Percentiles rank a stretch among this genome's conserved stretches.
These are phyloP conservation scores for Lophochroa leadbeateri DNA, from an alignment of 2,113 vertebrate species.

Conservation along the genomic window DNA sequence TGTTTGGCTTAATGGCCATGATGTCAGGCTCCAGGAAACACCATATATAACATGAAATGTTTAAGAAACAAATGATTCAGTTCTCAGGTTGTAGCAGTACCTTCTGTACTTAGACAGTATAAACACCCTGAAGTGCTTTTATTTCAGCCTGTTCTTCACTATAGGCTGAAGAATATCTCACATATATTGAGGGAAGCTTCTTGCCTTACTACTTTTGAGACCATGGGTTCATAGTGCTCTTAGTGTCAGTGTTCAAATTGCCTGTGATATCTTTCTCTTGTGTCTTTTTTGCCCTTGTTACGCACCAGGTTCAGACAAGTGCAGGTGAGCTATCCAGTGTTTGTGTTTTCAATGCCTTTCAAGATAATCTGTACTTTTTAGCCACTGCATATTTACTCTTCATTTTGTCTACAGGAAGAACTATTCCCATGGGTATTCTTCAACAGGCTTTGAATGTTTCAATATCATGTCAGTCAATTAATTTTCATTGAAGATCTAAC, in stretches of 20 bases:
- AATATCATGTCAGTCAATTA: slow-evolving; percentile 28
- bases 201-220: neutral
- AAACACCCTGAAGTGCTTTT: neutral
- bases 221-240: neutral
- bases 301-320: neutral
- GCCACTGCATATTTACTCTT: neutral
- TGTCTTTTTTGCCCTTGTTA: neutral
- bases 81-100: neutral
- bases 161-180: neutral
- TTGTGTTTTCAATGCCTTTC: neutral
- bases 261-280: neutral
- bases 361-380: neutral
- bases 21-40: neutral
- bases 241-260: neutral
- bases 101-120: neutral
- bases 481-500: slow-evolving; percentile 34
- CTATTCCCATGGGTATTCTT: neutral
- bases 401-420: neutral
- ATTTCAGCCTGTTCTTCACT: neutral
- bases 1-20: neutral
- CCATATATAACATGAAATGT: neutral
- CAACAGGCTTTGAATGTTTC: neutral
- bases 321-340: neutral
- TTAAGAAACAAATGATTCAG: neutral
- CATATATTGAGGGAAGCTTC: neutral